Conservation (phyloP, 2,797 vertebrate species). For the Danio jaintianensis region DNA sequence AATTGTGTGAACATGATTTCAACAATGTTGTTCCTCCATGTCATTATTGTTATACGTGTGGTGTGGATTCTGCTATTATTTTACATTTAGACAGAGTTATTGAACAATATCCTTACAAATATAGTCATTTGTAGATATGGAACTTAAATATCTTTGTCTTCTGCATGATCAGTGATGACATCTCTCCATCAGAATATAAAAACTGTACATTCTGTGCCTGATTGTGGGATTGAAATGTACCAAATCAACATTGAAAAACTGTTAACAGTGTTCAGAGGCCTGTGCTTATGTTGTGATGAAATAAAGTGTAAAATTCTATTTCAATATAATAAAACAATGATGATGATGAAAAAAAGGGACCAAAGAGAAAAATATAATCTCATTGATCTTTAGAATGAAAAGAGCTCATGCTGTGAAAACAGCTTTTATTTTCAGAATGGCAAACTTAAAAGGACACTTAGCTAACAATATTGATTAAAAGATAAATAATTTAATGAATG, state of each 20-base stretch:
- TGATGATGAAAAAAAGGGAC: background rate
- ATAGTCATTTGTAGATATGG: no score
- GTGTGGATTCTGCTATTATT: no score
- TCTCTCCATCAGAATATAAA: background rate
- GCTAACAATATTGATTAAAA: background rate
- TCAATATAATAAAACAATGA: background rate
- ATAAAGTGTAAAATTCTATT: background rate
- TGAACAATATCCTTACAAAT: no score
- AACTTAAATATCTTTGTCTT: no score
- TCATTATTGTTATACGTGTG: no score
- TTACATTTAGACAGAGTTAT: no score
- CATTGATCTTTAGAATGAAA: background rate
- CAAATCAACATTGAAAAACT: background rate
- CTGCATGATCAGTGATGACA: constrained; percentile 19
- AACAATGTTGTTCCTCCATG: no score
- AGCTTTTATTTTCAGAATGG: background rate
- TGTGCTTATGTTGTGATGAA: background rate
- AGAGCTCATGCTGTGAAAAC: background rate
- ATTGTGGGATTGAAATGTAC: background rate
- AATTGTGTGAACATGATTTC: no score
- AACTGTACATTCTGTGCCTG: background rate
- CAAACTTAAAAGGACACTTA: background rate
- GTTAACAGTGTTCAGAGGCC: background rate
- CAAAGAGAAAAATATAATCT: background rate
- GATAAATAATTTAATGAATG: background rate